Base-by-base conservation (phyloP, 2,888 invertebrate species). In the Agonopterix arenella region DNA sequence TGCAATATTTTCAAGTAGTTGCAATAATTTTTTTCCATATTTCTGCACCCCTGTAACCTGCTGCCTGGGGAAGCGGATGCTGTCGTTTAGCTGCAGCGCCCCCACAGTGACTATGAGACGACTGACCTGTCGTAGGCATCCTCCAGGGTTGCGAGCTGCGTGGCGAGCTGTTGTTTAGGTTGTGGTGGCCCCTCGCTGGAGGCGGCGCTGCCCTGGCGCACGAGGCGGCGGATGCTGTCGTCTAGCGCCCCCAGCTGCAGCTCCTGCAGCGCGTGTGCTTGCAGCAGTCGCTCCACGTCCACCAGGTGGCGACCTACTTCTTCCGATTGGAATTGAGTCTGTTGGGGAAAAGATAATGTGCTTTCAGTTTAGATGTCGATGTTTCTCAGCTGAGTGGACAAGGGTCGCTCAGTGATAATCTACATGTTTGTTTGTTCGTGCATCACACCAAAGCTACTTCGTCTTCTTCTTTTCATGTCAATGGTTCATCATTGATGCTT, bases 241-340 rank as follows among this genome's bases (percentile, higher is more conserved):
- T 97, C 96, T 52, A 97, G 90, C 0, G 97, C 95, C 2, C 95
- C 95, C 0, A 98, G 94, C 81, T 97, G 97, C 53, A 98, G 84
- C 76, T 99, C 98, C 64, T 96, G 95, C 45, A 99, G 88, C 11
- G 95, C 95, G 81, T 99, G 98, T 55, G 97, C 97, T 65, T 98
- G 98, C 50, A 99, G 85, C 43, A 98, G 89, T 58, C 99, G 98
- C 77, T 99, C 98, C 8, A 98, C 98, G 40, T 96, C 98, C 54
- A 97, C 90, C 47, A 99, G 88, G 89, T 99, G 99, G 0, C 97
- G 95, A 0, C 98, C 98, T 3, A 96, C 95, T 73, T 98, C 98
- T 48, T 93, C 95, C 0, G 97, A 96, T 54, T 93, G 92, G 78
- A 95, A 93, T 60, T 92, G 91, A 0, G 91, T 78, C 93, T 93